Evolutionary conservation across 2,113 vertebrate species (phyloP), one percentile per base, ranked within the genome.

Genomic region (Solea senegalensis): DNA sequence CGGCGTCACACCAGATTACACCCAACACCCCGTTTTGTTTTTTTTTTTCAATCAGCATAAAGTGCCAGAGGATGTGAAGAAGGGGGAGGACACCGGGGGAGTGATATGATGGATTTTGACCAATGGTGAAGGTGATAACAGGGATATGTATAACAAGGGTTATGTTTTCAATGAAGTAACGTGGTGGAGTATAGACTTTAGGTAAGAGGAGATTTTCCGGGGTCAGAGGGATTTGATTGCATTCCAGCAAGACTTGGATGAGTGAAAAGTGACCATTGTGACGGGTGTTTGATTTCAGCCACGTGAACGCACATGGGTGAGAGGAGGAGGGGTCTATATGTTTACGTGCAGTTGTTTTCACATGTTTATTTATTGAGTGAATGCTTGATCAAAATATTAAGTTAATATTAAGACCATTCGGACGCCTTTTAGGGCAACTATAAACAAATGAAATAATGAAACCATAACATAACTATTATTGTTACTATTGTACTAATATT

Each of bases 1-100:
- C 81, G 63, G 74, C 90, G 93, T 96, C 96, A 97, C 95, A 92
- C 89, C 93, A 92, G 95, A 95, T 94, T 94, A 95, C 91, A 91
- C 87, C 92, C 50, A 55, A 65, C 89, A 84, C 34, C 34, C 34
- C 34, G 89, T 83, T 52, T 94, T 85, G 51, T 86, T 78, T 92
- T 93, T 54, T 94, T 83, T 41, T 86, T 74, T 92, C 94, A 95
- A 91, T 94, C 94, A 93, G 85, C 72, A 80, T 81, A 86, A 89
- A 84, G 74, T 46, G 65, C 43, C 43, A 50, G 50, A 64, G 73
- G 74, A 55, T 26, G 61, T 62, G 63, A 56, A 51, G 54, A 21
- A 8, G 7, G 49, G 59, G 65, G 55, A 8, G 16, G n/a, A 8
- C 15, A 16, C 9, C 21, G 8, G 21, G 50, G 56, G 16, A 49